These are phyloP conservation scores for Dasysyrphus albostriatus DNA, from an alignment of 2,888 invertebrate species.

Conservation along the genomic window DNA sequence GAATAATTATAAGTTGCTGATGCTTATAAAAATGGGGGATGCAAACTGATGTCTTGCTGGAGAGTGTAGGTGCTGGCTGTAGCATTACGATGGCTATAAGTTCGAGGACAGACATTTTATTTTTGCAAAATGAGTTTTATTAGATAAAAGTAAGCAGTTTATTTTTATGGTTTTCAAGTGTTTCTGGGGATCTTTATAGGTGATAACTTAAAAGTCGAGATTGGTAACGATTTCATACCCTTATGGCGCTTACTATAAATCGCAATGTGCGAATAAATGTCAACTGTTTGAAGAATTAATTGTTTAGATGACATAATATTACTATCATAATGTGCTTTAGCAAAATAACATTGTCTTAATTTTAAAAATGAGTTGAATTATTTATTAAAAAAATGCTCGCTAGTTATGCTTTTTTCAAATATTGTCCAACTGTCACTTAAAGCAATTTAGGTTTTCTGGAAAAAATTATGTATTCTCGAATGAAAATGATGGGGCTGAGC, in stretches of 20 bases:
- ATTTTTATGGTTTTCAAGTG: conserved; percentile 30
- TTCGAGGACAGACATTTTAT: conserved; percentile 34
- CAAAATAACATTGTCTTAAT: background rate
- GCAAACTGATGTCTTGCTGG: background rate
- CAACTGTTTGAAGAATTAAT: background rate
- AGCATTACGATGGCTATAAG: background rate
- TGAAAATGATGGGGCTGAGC: too few relatives aligned
- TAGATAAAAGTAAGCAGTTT: conserved; percentile 34
- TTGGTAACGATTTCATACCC: background rate
- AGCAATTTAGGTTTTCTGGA: too few relatives aligned
- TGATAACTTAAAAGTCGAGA: background rate
- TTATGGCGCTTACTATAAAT: background rate
- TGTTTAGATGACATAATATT: conserved; percentile 1
- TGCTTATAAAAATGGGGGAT: conserved; percentile 28
- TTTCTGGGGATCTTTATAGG: conserved; percentile 2
- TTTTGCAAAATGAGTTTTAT: conserved; percentile 39
- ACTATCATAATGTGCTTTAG: background rate
- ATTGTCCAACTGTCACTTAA: too few relatives aligned
- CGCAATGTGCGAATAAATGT: background rate
- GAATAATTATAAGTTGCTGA: conserved; percentile 58
- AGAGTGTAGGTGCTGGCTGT: background rate
- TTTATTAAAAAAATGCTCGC: too few relatives aligned
- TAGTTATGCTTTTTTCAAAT: too few relatives aligned
- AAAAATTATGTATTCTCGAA: too few relatives aligned
- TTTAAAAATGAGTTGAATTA: background rate